These are phyloP conservation scores for Spodoptera littoralis DNA, from an alignment of 2,888 invertebrate genomes.

Conservation along the genomic window DNA sequence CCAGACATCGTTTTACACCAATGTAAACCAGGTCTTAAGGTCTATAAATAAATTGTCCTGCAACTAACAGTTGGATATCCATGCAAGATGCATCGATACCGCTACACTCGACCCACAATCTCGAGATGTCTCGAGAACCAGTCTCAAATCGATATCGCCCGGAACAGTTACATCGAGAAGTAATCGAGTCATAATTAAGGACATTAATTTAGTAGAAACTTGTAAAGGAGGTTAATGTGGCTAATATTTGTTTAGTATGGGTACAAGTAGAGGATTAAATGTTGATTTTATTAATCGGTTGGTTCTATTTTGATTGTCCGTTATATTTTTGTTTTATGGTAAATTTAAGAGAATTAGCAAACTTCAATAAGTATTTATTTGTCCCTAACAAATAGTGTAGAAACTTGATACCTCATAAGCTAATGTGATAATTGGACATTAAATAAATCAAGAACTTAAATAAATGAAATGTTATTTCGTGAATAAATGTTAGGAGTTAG, in stretches of 20 bases:
- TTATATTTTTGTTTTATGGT: too few species aligned
- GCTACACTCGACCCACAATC: conserved; percentile 67
- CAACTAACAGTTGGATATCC: conserved; percentile 51
- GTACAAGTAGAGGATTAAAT: background rate
- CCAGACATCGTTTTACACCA: background rate
- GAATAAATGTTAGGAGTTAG: too few species aligned
- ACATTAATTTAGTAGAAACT: conserved; percentile 39
- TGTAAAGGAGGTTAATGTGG: conserved; percentile 22
- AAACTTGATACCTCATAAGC: too few species aligned
- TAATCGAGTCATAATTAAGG: conserved; percentile 38
- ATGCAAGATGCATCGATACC: conserved; percentile 64
- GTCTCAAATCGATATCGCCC: conserved; percentile 49
- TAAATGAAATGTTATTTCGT: too few species aligned
- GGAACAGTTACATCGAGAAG: conserved; percentile 56
- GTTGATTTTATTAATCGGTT: background rate
- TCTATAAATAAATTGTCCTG: conserved; percentile 55
- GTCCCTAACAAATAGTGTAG: too few species aligned
- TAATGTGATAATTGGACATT: too few species aligned
- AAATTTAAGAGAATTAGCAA: too few species aligned
- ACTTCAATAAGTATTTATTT: too few species aligned
- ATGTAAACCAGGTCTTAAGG: conserved; percentile 41
- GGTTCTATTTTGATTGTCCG: too few species aligned
- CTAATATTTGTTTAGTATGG: background rate
- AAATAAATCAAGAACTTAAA: too few species aligned
- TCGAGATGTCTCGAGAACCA: conserved; percentile 59